Conservation (phyloP, 2,888 invertebrate species). For the Nasonovia ribisnigri region DNA sequence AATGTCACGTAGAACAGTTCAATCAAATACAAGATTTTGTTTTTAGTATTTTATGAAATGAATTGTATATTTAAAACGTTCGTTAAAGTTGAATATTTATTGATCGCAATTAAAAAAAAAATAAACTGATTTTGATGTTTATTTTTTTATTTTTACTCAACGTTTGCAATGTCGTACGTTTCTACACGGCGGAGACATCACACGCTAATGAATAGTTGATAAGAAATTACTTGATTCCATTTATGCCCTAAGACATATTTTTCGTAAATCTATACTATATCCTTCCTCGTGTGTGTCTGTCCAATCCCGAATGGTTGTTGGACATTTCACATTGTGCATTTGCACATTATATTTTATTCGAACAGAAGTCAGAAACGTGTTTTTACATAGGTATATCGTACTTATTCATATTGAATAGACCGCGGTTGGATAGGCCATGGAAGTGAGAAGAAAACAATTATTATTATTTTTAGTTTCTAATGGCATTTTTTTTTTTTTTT, state of each 20-base stretch:
- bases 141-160: neutral
- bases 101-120: neutral
- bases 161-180: neutral
- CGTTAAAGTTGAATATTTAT: neutral
- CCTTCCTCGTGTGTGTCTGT: neutral
- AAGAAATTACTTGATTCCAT: neutral
- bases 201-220: neutral
- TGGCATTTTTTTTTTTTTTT: neutral
- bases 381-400: neutral
- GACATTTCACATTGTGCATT: neutral
- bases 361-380: neutral
- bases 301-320: neutral
- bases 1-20: neutral
- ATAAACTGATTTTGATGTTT: neutral
- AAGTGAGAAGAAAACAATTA: neutral
- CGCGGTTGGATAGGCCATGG: neutral
- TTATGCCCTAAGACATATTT: neutral
- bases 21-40: neutral
- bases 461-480: neutral
- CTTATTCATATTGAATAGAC: neutral
- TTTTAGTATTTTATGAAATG: too few species aligned
- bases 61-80: neutral
- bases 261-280: neutral
- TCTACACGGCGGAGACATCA: neutral
- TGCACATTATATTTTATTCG: neutral